Conservation (phyloP, 1,140 invertebrate genomes). For the Arctopsyche grandis region DNA sequence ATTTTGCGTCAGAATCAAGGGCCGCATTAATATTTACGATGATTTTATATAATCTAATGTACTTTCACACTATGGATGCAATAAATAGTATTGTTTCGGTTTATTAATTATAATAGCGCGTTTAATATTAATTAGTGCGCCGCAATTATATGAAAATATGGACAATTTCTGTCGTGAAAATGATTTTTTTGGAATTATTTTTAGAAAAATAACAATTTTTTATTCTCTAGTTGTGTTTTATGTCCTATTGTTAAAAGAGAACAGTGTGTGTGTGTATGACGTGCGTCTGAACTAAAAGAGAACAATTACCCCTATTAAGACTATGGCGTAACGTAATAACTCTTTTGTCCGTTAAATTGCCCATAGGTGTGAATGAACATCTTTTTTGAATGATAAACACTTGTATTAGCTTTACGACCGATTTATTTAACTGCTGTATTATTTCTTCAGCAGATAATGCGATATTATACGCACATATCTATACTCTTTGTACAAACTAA, state of each 20-base stretch:
- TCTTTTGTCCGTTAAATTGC: constrained; percentile 14
- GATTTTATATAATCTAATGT: too few species aligned
- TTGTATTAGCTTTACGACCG: not conserved
- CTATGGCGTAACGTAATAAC: constrained; percentile 5
- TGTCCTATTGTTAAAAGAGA: constrained; percentile 15
- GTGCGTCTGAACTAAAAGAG: constrained; percentile 1
- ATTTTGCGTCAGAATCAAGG: too few species aligned
- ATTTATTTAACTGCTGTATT: too few species aligned
- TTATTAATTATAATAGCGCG: not conserved
- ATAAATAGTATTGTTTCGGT: constrained; percentile 10
- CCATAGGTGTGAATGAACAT: not conserved
- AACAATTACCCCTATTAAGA: constrained; percentile 17
- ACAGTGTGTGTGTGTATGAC: not conserved
- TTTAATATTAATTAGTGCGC: not conserved
- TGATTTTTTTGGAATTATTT: too few species aligned
- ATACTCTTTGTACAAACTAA: too few species aligned
- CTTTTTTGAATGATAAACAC: constrained; percentile 9
- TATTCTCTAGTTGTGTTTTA: not conserved
- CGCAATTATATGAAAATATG: too few species aligned
- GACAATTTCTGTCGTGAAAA: too few species aligned
- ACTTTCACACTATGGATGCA: too few species aligned
- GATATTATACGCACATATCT: too few species aligned
- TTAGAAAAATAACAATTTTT: too few species aligned
- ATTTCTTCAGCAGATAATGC: too few species aligned
- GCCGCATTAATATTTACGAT: too few species aligned